Evolutionary conservation across 1,140 invertebrate genomes (phyloP).

Genomic region (Drosophila repletoides): DNA sequence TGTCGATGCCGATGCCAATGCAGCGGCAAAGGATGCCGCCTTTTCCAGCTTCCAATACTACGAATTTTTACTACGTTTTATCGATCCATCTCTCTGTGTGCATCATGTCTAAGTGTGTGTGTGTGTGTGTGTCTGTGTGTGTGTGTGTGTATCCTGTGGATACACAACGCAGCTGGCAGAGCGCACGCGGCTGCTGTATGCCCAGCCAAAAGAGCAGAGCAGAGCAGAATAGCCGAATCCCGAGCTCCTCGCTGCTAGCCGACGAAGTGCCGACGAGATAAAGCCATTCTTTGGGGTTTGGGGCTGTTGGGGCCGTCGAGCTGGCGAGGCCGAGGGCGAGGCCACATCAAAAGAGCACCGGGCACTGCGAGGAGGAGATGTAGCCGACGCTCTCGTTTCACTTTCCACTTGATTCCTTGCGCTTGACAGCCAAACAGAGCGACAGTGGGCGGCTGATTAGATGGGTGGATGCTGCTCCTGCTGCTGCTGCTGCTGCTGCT

Average conservation of each 20-base stretch:
- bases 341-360: slow-evolving; percentile 76
- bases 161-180: slow-evolving; percentile 30
- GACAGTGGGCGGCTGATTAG: slow-evolving; percentile 39
- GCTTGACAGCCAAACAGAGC: slow-evolving; percentile 67
- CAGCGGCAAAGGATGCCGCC: slow-evolving; percentile 28
- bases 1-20: slow-evolving; percentile 36
- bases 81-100: slow-evolving; percentile 58
- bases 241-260: background rate
- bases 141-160: slow-evolving; percentile 29
- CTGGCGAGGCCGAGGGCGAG: slow-evolving; percentile 45
- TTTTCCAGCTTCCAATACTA: slow-evolving; percentile 80
- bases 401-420: slow-evolving; percentile 79
- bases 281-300: background rate
- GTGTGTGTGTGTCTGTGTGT: slow-evolving; percentile 19
- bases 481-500: slow-evolving; percentile 28
- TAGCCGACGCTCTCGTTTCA: slow-evolving; percentile 58
- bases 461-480: background rate
- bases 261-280: slow-evolving; percentile 8
- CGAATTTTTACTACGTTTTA: slow-evolving; percentile 81
- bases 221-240: background rate
- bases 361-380: background rate
- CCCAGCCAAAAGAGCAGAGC: slow-evolving; percentile 67
- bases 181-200: slow-evolving; percentile 60
- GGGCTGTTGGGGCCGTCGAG: background rate
- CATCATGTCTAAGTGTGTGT: background rate